Base-by-base conservation (phyloP, 2,113 vertebrate genomes). In the Nothoprocta pentlandii region DNA sequence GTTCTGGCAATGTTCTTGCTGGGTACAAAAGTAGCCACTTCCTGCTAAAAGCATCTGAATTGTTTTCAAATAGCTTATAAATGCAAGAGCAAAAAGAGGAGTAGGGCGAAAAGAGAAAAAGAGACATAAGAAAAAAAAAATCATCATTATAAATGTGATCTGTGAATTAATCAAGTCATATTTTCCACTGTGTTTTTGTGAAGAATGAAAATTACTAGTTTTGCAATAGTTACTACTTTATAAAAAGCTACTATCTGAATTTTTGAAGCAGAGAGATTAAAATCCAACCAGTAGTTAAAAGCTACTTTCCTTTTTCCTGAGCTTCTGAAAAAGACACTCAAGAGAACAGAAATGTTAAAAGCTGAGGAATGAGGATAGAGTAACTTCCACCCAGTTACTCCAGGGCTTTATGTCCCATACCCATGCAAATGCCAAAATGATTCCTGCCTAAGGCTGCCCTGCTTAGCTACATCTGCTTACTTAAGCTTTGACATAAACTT, bases 221-320 rank as follows among this genome's bases (percentile, higher is more conserved):
- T 79, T 95, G 71, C 61, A 94, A 80, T 62, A 78, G 47, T 53
- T 88, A 13, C 34, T 89, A 44, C 53, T 69, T 90, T 90, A 97
- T 95, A 95, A 95, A 95, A 95, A 95, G 88, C 62, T 61, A 66
- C 58, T 90, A 85, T 90, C 21, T 28, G 67, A 66, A 79, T 88
- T 95, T 95, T 96, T 89, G 93, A 81, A 95, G 77, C 47, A 66
- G 53, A 80, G 66, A 84, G 44, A 94, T 88, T 86, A 90, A 93
- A 94, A 95, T 71, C 44, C 30, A 86, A 44, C 39, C n/a, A 34
- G 69, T 44, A 73, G 73, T 90, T 94, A 90, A 93, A 96, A 94
- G 49, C 80, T 90, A 28, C 74, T 95, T 94, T 92, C 34, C 56
- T 68, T 87, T 20, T 90, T 86, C 36, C 47, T 44, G 69, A 81